These are phyloP conservation scores for Nycteola revayana DNA, from an alignment of 2,888 invertebrate genomes.

Conservation along the genomic window DNA sequence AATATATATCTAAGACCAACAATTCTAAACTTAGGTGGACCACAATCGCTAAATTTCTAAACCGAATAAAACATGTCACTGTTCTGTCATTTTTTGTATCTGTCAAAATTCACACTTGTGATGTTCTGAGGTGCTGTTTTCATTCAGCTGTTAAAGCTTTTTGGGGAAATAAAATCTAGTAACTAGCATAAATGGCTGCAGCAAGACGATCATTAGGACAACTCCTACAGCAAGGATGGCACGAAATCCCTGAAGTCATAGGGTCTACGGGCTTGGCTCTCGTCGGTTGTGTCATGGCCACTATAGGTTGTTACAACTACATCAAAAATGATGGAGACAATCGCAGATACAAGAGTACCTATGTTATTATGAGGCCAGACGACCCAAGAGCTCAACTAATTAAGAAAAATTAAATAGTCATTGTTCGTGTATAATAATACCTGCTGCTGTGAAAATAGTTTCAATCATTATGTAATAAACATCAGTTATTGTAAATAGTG, in stretches of 20 bases:
- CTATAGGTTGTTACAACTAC: slow-evolving; percentile 73
- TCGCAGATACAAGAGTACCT: slow-evolving; percentile 83
- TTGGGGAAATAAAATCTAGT: slow-evolving; percentile 3
- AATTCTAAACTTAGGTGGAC: no score
- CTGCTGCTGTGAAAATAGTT: slow-evolving; percentile 28
- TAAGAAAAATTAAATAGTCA: slow-evolving; percentile 70
- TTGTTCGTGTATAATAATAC: slow-evolving; percentile 6
- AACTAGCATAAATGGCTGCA: slow-evolving; percentile 61
- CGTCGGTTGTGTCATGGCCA: slow-evolving; percentile 78
- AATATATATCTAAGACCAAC: no score
- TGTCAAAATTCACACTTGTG: no score
- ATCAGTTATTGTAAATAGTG: slow-evolving; percentile 14
- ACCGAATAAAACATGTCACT: no score
- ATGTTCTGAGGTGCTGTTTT: no score
- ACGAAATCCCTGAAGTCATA: slow-evolving; percentile 88
- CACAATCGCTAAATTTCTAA: no score
- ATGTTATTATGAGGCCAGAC: slow-evolving; percentile 85
- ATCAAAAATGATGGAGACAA: slow-evolving; percentile 84
- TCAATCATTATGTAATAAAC: slow-evolving; percentile 72
- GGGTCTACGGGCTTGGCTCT: slow-evolving; percentile 82
- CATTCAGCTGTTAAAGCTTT: no score
- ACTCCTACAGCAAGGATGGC: slow-evolving; percentile 75
- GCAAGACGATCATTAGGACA: slow-evolving; percentile 61
- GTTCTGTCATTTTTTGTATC: no score
- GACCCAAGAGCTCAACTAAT: slow-evolving; percentile 84